phyloP scores from a whole-genome alignment of 2,888 invertebrate genomes.

The Perithous albicinctus region DNA sequence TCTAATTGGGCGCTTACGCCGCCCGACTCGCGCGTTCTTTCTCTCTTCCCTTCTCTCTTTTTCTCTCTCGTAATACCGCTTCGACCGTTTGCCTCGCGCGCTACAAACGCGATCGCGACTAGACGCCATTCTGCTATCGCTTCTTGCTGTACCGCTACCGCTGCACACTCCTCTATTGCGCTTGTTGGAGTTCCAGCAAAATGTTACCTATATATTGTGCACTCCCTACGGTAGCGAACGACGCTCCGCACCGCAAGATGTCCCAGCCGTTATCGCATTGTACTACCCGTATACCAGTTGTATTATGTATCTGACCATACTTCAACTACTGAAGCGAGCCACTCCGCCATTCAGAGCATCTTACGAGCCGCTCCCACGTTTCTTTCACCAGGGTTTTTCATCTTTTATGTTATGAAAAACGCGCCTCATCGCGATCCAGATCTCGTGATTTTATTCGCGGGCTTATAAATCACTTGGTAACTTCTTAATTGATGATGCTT shows the following conservation, averaged over 20 bases:
- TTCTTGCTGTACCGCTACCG: constrained; percentile 10
- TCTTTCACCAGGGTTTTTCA: constrained; percentile 10
- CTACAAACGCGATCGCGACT: constrained; percentile 31
- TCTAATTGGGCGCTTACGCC: constrained; percentile 78
- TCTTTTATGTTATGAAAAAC: constrained; percentile 11
- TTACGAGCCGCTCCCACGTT: constrained; percentile 67
- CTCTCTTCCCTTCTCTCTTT: constrained; percentile 21
- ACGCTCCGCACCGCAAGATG: constrained; percentile 4
- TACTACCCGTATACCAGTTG: constrained; percentile 48
- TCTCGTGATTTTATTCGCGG: background rate
- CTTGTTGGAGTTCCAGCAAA: background rate
- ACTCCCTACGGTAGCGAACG: background rate
- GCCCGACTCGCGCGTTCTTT: constrained; percentile 22
- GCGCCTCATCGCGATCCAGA: background rate
- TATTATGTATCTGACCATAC: constrained; percentile 40
- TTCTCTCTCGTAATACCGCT: constrained; percentile 43
- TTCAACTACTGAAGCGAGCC: constrained; percentile 30
- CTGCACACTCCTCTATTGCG: background rate
- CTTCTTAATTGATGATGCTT: constrained; percentile 18
- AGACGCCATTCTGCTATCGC: constrained; percentile 50
- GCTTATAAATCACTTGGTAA: constrained; percentile 36
- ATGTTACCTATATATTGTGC: background rate
- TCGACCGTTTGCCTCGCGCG: constrained; percentile 26
- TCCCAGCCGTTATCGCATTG: constrained; percentile 45
- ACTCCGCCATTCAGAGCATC: constrained; percentile 47